phyloP scores from a whole-genome alignment of 2,888 invertebrate genomes.

The Carterocephalus palaemon region DNA sequence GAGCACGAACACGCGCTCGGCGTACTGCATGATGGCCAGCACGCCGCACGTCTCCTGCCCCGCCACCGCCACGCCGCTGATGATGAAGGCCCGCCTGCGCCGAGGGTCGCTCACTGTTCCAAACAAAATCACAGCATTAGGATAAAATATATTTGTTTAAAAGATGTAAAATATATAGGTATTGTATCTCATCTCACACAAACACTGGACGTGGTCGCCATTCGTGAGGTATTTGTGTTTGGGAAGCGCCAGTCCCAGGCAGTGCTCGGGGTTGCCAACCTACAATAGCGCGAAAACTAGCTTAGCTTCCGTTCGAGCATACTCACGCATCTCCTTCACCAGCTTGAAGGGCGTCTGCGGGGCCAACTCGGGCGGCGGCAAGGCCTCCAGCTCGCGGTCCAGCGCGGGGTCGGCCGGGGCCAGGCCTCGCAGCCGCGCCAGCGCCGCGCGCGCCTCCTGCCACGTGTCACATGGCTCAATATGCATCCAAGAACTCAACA shows the following conservation, averaged over 20 bases:
- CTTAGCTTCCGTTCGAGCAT: no score
- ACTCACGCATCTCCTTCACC: conserved; percentile 49
- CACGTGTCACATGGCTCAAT: background rate
- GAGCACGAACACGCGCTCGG: conserved; percentile 56
- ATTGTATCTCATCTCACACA: no score
- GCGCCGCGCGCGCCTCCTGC: conserved; percentile 48
- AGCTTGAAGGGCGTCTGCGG: conserved; percentile 38
- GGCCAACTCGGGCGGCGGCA: conserved; percentile 42
- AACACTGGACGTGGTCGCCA: no score
- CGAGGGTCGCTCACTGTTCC: conserved; percentile 44
- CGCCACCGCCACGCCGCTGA: conserved; percentile 47
- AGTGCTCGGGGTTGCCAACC: no score
- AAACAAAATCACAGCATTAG: background rate
- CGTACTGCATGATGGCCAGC: conserved; percentile 59
- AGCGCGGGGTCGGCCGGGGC: conserved; percentile 31
- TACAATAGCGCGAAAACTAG: no score
- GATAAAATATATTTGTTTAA: background rate
- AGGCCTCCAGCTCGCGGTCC: conserved; percentile 36
- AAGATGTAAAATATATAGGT: no score
- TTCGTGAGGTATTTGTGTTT: no score
- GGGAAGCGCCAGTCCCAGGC: no score
- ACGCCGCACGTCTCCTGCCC: conserved; percentile 62
- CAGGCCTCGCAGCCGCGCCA: conserved; percentile 50
- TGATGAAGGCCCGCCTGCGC: conserved; percentile 49
- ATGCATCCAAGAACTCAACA: no score